A percentile compares a stretch with the other conserved stretches of the same genome.
These are phyloP conservation scores for roundworm (Caenorhabditis elegans) DNA, from an alignment of 1,140 invertebrate genomes.

Conservation along the genomic window WBcel235 BX284603.4:10598501-10599000, in stretches of 20 bases:
- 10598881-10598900: too few species aligned
- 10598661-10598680: not conserved
- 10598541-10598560: slow-evolving; percentile 7
- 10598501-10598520: slow-evolving; percentile 32
- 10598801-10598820: not conserved
- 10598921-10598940: too few species aligned
- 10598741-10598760: not conserved
- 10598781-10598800: not conserved
- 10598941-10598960: too few species aligned
- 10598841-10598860: too few species aligned
- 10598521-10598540: slow-evolving; percentile 27
- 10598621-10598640: not conserved
- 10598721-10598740: not conserved
- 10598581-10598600: not conserved
- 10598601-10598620: not conserved
- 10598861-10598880: too few species aligned
- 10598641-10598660: not conserved
- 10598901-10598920: too few species aligned
- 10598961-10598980: too few species aligned
- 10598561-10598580: not conserved
- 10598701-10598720: not conserved
- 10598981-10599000: too few species aligned
- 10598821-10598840: too few species aligned
- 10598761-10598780: not conserved
- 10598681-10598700: not conserved